Percentiles rank a stretch among this genome's conserved stretches.
These are phyloP conservation scores for Silurus meridionalis DNA, from an alignment of 2,113 vertebrate genomes.

Conservation along the genomic window DNA sequence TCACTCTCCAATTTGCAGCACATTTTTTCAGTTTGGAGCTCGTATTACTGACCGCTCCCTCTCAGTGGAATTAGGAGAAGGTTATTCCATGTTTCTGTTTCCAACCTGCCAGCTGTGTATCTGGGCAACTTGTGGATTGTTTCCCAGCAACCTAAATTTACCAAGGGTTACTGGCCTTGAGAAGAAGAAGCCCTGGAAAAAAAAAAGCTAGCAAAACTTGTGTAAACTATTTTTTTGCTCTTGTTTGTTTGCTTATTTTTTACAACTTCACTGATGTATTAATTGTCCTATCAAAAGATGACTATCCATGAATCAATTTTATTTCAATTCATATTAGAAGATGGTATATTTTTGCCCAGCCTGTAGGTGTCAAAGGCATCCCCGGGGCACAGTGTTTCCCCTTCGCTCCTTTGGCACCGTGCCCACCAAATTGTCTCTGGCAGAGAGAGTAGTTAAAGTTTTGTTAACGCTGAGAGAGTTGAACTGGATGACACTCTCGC, in stretches of 20 bases:
- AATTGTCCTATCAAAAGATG: neutral
- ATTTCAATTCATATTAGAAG: constrained; percentile 17
- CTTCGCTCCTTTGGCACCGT: constrained; percentile 17
- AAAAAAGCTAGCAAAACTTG: neutral
- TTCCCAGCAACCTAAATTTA: constrained; percentile 46
- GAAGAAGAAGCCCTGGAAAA: neutral
- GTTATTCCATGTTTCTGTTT: constrained; percentile 29
- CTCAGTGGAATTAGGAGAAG: constrained; percentile 22
- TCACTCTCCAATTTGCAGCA: neutral
- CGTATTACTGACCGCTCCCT: neutral
- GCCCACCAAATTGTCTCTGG: constrained; percentile 36
- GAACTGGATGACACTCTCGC: constrained; percentile 35
- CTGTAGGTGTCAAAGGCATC: constrained; percentile 5
- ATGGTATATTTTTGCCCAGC: neutral
- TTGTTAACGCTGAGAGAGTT: constrained; percentile 1
- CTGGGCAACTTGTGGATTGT: constrained; percentile 43
- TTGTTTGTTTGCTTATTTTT: neutral
- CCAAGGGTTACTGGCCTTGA: constrained; percentile 34
- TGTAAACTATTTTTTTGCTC: neutral
- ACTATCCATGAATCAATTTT: neutral
- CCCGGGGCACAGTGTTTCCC: neutral
- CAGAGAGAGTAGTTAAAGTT: constrained; percentile 24
- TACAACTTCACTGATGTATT: neutral
- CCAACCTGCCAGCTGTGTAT: constrained; percentile 36
- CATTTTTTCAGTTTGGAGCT: constrained; percentile 5